phyloP scores from a whole-genome alignment of 2,888 invertebrate species.

The Erebia aethiops region DNA sequence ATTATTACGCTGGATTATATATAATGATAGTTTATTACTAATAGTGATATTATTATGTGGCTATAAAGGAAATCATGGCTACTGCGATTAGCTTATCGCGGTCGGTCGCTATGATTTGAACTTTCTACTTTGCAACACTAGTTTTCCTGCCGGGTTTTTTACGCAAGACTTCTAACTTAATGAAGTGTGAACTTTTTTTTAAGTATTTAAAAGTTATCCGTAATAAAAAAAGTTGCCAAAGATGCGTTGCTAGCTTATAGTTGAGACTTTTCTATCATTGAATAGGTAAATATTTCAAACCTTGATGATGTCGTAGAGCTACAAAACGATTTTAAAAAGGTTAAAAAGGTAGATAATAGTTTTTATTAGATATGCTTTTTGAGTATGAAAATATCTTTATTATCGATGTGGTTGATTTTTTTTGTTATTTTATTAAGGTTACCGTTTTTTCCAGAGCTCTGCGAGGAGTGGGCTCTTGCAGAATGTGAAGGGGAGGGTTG shows the following conservation, averaged over 20 bases:
- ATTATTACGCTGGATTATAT: conserved; percentile 28
- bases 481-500: conserved; percentile 83
- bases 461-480: conserved; percentile 86
- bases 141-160: conserved; percentile 43
- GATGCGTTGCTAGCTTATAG: too few species aligned
- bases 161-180: conserved; percentile 33
- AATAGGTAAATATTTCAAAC: too few species aligned
- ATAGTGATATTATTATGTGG: conserved; percentile 33
- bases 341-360: too few species aligned
- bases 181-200: background rate
- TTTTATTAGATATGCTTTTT: too few species aligned
- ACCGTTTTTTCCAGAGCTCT: conserved; percentile 80
- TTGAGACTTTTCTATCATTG: too few species aligned
- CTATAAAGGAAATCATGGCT: conserved; percentile 37
- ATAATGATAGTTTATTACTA: conserved; percentile 34
- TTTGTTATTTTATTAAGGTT: too few species aligned
- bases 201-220: too few species aligned
- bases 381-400: too few species aligned
- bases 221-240: too few species aligned
- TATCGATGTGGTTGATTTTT: too few species aligned
- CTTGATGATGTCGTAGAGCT: background rate
- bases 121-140: conserved; percentile 28
- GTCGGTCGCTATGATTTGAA: conserved; percentile 35
- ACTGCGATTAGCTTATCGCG: conserved; percentile 39
- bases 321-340: background rate